Conservation (phyloP, 1,140 invertebrate species). For the Propsilocerus akamusi region DNA sequence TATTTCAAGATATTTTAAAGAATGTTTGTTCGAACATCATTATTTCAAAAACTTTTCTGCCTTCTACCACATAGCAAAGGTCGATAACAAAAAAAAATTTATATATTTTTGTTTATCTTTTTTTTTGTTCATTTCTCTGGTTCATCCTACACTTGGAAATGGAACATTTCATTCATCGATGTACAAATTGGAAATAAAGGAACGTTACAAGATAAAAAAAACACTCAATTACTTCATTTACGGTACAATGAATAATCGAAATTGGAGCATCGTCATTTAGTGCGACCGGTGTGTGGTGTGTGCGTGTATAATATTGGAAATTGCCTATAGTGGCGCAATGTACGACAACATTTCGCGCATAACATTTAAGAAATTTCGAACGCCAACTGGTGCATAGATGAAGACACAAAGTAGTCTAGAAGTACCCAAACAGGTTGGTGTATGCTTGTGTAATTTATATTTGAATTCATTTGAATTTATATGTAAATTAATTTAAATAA, state of each 20-base stretch:
- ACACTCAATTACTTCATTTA: not conserved
- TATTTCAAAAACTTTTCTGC: too few species aligned
- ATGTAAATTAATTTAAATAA: not conserved
- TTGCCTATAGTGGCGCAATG: not conserved
- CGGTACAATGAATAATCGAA: not conserved
- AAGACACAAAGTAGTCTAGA: conserved; percentile 76
- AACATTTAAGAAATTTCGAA: conserved; percentile 68
- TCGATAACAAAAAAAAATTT: too few species aligned
- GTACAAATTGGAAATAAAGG: not conserved
- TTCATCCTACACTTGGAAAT: too few species aligned
- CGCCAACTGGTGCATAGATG: conserved; percentile 73
- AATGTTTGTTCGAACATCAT: too few species aligned
- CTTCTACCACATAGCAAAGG: too few species aligned
- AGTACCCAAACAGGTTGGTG: conserved; percentile 60
- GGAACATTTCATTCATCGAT: too few species aligned
- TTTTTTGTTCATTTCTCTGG: too few species aligned
- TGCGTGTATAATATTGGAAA: not conserved
- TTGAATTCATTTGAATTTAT: not conserved
- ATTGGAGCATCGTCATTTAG: not conserved
- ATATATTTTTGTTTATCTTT: too few species aligned
- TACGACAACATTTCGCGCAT: conserved; percentile 45
- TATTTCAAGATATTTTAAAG: too few species aligned
- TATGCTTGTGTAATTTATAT: conserved; percentile 1
- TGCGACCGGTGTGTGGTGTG: not conserved
- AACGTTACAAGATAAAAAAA: not conserved